Percentiles rank a stretch among this genome's conserved stretches.
These are phyloP conservation scores for Erythrocebus patas DNA, from an alignment of 2,113 vertebrate genomes.

Conservation along the genomic window DNA sequence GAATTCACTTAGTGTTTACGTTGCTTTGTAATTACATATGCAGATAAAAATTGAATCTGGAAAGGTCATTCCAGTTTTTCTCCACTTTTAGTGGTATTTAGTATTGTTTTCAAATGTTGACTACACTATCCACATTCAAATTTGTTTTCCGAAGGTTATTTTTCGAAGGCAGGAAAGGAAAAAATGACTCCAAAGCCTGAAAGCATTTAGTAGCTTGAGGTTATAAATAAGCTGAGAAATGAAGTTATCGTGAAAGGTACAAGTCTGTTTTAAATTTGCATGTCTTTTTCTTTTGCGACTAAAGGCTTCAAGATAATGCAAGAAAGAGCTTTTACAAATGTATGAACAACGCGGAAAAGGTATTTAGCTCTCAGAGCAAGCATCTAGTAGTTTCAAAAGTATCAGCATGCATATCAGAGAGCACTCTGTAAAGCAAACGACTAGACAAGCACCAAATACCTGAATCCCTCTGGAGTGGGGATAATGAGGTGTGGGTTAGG, in stretches of 20 bases:
- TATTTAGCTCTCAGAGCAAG: neutral
- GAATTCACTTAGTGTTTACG: neutral
- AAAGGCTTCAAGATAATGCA: neutral
- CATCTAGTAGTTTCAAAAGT: neutral
- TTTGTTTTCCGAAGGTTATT: conserved; percentile 37
- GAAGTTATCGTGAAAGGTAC: neutral
- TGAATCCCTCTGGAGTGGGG: conserved; percentile 94
- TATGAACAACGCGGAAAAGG: neutral
- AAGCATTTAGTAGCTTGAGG: conserved; percentile 30
- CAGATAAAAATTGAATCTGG: too few species aligned
- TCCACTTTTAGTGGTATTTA: neutral
- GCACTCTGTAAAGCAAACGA: neutral
- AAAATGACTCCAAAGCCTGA: conserved; percentile 41
- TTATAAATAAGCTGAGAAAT: conserved; percentile 10
- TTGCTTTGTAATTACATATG: neutral
- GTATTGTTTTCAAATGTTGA: neutral
- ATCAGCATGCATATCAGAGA: neutral
- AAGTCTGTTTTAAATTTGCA: neutral
- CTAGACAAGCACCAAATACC: conserved; percentile 83
- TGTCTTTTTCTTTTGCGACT: neutral
- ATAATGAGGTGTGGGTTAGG: conserved; percentile 97
- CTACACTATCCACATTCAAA: neutral
- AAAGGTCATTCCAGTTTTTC: neutral
- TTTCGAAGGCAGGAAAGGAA: conserved; percentile 43
- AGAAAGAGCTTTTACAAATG: neutral